Evolutionary conservation across 2,113 vertebrate species (phyloP), one percentile per base, ranked within the genome.

Genomic region (Melanerpes aurifrons): DNA sequence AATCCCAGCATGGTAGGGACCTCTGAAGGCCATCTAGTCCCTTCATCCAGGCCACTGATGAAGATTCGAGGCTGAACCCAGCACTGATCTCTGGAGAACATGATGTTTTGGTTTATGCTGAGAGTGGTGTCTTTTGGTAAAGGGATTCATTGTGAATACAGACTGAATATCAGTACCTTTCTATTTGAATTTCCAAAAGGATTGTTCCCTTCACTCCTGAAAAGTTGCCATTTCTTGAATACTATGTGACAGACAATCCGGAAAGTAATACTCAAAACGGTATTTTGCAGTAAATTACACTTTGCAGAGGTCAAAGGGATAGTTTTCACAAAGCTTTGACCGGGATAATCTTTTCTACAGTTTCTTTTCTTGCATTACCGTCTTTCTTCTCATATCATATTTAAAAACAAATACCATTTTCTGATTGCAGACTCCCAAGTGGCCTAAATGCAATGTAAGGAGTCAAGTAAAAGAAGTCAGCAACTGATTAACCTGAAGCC

Each of bases 191-290:
- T 96, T 87, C 75, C 78, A 82, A 89, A 82, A 87, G n/a, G 32
- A 86, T 63, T 75, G 37, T 45, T 88, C 19, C 31, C 22, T 18
- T 81, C 79, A 90, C 73, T 93, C 89, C 89, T 48, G 66, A 86
- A 64, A 20, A 45, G 37, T 37, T 92, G 26, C 12, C 31, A 59
- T 89, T 95, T 94, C 89, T 91, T 89, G 88, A 96, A 77, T 47
- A 45, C 15, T 77, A 61, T 64, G 82, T 67, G 84, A 96, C 58
- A 94, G 90, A 86, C 92, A 93, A 82, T 87, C 87, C 87, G 82
- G 72, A 96, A 97, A 96, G 82, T 90, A 96, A 95, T 95, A 94
- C 83, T 87, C 78, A 87, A 73, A 93, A 97, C 81, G 86, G 53
- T 35, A 90, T 73, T 97, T 82, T 89, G 74, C 82, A 59, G 64